These are phyloP conservation scores for Podiceps cristatus DNA, from an alignment of 2,113 vertebrate species.

Conservation along the genomic window DNA sequence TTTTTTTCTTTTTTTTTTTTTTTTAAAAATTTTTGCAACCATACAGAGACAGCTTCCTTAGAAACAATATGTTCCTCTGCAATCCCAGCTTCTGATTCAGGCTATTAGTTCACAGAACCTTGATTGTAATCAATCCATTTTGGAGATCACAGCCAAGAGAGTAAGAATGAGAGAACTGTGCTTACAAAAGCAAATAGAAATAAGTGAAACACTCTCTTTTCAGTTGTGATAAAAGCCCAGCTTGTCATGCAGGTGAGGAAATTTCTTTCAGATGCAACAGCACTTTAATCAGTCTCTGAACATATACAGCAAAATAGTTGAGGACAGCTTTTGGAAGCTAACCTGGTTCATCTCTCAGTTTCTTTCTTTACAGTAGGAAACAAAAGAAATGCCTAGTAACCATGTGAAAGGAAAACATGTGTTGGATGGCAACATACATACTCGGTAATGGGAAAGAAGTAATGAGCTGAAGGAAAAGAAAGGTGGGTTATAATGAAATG, in stretches of 20 bases:
- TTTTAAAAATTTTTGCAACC: neutral
- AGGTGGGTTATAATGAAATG: neutral
- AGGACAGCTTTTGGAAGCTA: neutral
- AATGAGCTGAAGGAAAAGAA: neutral
- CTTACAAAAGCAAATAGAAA: neutral
- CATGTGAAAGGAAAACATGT: neutral
- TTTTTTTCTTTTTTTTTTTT: no score
- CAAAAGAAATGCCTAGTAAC: neutral
- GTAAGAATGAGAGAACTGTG: neutral
- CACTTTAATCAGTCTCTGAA: neutral
- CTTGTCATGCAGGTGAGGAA: neutral
- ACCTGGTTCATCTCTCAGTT: neutral
- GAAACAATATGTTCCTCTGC: neutral
- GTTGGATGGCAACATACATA: neutral
- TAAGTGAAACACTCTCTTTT: neutral
- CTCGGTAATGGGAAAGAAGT: neutral
- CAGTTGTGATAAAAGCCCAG: neutral
- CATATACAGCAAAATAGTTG: neutral
- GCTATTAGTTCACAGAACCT: neutral
- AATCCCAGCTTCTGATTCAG: neutral
- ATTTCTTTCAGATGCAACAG: neutral
- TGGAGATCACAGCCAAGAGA: neutral
- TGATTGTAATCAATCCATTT: neutral
- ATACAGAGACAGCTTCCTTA: neutral
- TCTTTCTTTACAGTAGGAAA: neutral